Base-by-base conservation (phyloP, 2,113 vertebrate species). In the Vulpes lagopus region DNA sequence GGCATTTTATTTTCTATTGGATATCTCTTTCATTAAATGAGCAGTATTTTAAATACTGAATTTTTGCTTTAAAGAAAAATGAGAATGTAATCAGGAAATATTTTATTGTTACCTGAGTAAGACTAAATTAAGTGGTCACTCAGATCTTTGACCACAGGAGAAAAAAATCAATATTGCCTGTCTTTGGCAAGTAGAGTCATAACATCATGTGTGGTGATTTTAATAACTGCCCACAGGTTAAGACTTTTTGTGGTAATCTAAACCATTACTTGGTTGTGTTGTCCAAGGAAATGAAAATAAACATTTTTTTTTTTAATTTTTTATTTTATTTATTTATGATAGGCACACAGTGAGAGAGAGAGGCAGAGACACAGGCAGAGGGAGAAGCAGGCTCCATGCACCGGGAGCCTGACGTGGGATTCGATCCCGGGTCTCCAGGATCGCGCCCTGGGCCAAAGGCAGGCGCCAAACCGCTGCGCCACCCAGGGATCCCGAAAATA, bases 221-320 rank as follows among this genome's bases (percentile, higher is more conserved):
- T 92, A 91, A 51, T 89, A 91, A 82, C 43, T 95, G 30, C 53
- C 74, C 10, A 7, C n/a, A 89, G 51, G 51, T 17, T 65, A 74
- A 57, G 62, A 87, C 59, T 96, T 89, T 96, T 55, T 69, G 25
- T 97, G n/a, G 3, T 82, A 88, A 17, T 82, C 20, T 69, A 84
- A 95, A 82, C 49, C 43, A 82, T 59, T 95, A 80, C 65, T 38
- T 78, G 84, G 38, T 57, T 69, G 93, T 76, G 4, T 97, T 97
- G 89, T 95, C 59, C n/a, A 32, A 92, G 82, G 69, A 91, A 95
- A 87, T 95, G 8, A 97, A 96, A 97, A 85, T 93, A 87, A 97
- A 55, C 12, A 38, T 74, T 17, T 97, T 97, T 38, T 38, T 38
- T n/a, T n/a, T n/a, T n/a, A n/a, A n/a, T n/a, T n/a, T n/a, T n/a